Evolutionary conservation across 1,140 invertebrate genomes (phyloP).

Genomic region (Calliphora vicina): DNA sequence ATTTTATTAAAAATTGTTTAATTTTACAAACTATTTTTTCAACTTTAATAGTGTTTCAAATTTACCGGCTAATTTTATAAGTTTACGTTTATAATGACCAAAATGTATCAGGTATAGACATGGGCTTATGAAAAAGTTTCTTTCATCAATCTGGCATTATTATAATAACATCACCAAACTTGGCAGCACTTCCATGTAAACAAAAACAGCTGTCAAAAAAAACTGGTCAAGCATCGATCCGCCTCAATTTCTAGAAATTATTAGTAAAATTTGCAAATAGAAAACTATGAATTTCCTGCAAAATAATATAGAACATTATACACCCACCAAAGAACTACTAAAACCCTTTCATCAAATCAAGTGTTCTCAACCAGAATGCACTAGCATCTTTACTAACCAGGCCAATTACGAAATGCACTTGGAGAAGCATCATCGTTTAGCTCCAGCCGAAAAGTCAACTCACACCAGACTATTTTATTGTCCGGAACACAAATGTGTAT

Average conservation of each 20-base stretch:
- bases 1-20: too few relatives aligned
- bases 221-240: neutral
- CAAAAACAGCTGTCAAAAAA: neutral
- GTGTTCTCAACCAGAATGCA: constrained; percentile 54
- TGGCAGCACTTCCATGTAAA: neutral
- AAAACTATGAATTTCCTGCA: neutral
- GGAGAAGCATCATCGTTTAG: constrained; percentile 48
- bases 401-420: constrained; percentile 59
- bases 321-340: constrained; percentile 34
- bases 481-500: constrained; percentile 51
- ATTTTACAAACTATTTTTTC: too few relatives aligned
- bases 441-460: constrained; percentile 25
- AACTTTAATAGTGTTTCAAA: too few relatives aligned
- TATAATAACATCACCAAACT: neutral
- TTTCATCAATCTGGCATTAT: too few relatives aligned
- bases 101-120: too few relatives aligned
- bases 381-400: constrained; percentile 51
- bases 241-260: neutral
- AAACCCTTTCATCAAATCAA: constrained; percentile 33
- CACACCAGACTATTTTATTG: constrained; percentile 48
- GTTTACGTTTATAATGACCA: too few relatives aligned
- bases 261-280: neutral
- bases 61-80: too few relatives aligned
- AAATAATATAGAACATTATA: constrained; percentile 27
- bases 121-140: too few relatives aligned